Evolutionary conservation across 2,797 vertebrate genomes (phyloP), one percentile per base, ranked within the genome.

Genomic region (Mus caroli): DNA sequence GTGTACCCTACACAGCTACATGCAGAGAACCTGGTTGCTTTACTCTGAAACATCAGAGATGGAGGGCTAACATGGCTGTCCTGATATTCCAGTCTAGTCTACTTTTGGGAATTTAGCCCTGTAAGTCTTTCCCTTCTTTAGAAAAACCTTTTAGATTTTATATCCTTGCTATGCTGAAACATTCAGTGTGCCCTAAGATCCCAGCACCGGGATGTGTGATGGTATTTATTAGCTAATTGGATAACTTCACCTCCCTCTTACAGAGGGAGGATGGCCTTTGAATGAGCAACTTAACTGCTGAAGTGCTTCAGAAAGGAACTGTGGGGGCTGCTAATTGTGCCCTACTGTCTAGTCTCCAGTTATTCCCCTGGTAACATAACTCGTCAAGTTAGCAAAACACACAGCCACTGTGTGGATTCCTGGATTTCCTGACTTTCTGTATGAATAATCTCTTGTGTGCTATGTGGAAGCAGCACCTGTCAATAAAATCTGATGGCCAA

Each of bases 61-160:
- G 67, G 60, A 88, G 46, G 28, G 77, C 34, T n/a, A 79, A 19
- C 28, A 20, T 85, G 50, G 50, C 40, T 58, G 22, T 43, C 40
- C 24, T 73, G 54, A 54, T 83, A 77, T 20, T 94, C 60, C 94
- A 19, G 54, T 58, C 37, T 82, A 19, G 56, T 52, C 85, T 43
- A n/a, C 73, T 24, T 85, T 92, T 93, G 77, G 17, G 64, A 91
- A 83, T 73, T 86, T 62, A 86, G 31, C 60, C 34, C n/a, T 82
- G 2, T 80, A 50, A 80, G 26, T 40, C 46, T 54, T 37, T 31
- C 26, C 22, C 43, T 91, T 91, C 7, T 34, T 77, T 40, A 77
- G 67, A 69, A 69, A 26, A 40, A 91, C 7, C 40, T 79, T 31
- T 92, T 94, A 94, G 58, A 88, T 88, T 77, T 85, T 20, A 56